These are phyloP conservation scores for Copidosoma floridanum DNA, from an alignment of 1,140 invertebrate genomes.

Conservation along the genomic window DNA sequence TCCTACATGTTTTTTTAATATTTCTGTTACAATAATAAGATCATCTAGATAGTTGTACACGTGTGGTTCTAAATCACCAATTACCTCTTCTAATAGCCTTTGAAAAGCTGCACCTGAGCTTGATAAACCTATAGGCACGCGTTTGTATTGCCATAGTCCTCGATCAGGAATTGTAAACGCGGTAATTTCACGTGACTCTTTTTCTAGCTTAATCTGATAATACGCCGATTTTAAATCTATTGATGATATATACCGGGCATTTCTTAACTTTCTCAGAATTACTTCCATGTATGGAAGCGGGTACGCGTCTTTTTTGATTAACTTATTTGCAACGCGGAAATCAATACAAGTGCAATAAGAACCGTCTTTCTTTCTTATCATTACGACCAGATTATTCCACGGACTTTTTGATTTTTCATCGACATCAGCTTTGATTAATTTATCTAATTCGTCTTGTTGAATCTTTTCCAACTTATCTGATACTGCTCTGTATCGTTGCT, in stretches of 20 bases:
- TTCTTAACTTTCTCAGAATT: not conserved
- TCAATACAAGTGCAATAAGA: not conserved
- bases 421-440: too few relatives aligned
- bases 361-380: too few relatives aligned
- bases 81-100: not conserved
- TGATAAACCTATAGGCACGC: not conserved
- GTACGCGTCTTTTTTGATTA: not conserved
- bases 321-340: not conserved
- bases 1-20: too few relatives aligned
- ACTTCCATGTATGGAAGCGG: not conserved
- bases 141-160: constrained; percentile 2
- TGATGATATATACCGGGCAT: not conserved
- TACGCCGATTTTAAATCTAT: constrained; percentile 6
- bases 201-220: not conserved
- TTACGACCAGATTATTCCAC: too few relatives aligned
- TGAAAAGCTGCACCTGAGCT: not conserved
- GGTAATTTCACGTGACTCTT: not conserved
- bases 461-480: too few relatives aligned
- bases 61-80: not conserved
- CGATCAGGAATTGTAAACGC: not conserved
- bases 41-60: too few relatives aligned
- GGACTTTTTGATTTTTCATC: too few relatives aligned
- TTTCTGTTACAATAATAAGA: not conserved
- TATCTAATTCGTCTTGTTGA: too few relatives aligned
- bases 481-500: too few relatives aligned